These are phyloP conservation scores for Arvicanthis niloticus DNA, from an alignment of 2,113 vertebrate species.

Conservation along the genomic window DNA sequence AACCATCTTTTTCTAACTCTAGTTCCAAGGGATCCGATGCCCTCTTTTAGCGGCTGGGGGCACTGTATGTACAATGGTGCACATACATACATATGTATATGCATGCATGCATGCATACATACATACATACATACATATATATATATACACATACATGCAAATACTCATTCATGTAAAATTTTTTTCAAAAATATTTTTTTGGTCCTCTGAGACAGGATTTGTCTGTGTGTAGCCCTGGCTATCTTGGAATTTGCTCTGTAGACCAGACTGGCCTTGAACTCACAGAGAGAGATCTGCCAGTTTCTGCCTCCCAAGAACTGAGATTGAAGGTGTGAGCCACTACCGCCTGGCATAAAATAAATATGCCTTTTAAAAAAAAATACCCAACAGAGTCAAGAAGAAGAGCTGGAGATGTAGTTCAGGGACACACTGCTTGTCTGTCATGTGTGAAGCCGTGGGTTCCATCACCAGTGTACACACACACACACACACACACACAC, in stretches of 20 bases:
- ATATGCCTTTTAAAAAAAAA: background rate
- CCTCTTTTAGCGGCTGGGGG: background rate
- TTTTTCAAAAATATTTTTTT: background rate
- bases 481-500: background rate
- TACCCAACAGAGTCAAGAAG: no score
- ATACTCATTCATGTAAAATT: background rate
- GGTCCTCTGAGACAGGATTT: background rate
- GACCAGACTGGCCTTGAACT: background rate
- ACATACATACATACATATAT: background rate
- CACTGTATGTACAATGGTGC: background rate
- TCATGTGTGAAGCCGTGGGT: background rate
- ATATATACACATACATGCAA: background rate
- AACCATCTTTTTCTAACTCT: background rate
- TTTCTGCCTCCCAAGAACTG: background rate
- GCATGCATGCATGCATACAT: background rate
- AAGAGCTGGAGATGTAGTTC: background rate
- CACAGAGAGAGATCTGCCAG: background rate
- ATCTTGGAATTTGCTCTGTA: background rate
- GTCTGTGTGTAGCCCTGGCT: background rate
- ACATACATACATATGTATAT: background rate
- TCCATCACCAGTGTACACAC: background rate
- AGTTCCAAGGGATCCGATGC: background rate
- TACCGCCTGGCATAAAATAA: background rate
- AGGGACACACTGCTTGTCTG: background rate
- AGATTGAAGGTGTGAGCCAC: background rate